Percentiles rank a stretch among this genome's conserved stretches.
phyloP scores from a whole-genome alignment of 2,888 invertebrate species.

The Athalia cordata region DNA sequence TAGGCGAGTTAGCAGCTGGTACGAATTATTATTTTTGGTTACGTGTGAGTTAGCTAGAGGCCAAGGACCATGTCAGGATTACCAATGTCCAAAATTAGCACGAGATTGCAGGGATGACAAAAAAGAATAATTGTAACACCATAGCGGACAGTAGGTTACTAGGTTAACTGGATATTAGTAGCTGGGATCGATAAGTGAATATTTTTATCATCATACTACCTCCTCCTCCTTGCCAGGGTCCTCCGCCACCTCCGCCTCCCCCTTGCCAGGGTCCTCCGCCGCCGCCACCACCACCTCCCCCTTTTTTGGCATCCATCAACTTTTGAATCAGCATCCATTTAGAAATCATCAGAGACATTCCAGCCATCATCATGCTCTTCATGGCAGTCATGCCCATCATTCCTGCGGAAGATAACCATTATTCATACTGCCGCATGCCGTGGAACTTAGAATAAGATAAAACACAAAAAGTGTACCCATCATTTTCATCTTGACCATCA shows the following conservation, averaged over 20 bases:
- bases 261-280: constrained; percentile 55
- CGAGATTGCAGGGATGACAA: background rate
- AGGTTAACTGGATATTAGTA: constrained; percentile 28
- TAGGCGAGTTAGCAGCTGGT: background rate
- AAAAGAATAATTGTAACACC: constrained; percentile 31
- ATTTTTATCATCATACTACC: background rate
- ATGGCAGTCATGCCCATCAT: constrained; percentile 79
- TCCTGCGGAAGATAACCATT: constrained; percentile 74
- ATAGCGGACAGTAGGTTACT: constrained; percentile 31
- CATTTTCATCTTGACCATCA: constrained; percentile 79
- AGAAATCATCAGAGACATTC: constrained; percentile 78
- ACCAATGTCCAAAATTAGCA: background rate
- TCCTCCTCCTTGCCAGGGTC: constrained; percentile 69
- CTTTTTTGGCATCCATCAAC: constrained; percentile 60
- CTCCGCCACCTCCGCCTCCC: constrained; percentile 61
- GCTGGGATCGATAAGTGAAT: background rate
- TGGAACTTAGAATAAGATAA: constrained; percentile 5
- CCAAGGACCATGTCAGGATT: background rate
- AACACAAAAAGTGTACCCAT: constrained; percentile 72
- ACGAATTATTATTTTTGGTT: background rate
- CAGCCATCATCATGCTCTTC: constrained; percentile 79
- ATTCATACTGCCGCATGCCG: constrained; percentile 9
- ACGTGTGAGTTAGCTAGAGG: background rate
- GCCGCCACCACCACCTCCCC: constrained; percentile 59
- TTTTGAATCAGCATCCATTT: constrained; percentile 74